A percentile compares a stretch with the other conserved stretches of the same genome.
phyloP scores from a whole-genome alignment of 2,113 vertebrate species.

The Dasyornis broadbenti region DNA sequence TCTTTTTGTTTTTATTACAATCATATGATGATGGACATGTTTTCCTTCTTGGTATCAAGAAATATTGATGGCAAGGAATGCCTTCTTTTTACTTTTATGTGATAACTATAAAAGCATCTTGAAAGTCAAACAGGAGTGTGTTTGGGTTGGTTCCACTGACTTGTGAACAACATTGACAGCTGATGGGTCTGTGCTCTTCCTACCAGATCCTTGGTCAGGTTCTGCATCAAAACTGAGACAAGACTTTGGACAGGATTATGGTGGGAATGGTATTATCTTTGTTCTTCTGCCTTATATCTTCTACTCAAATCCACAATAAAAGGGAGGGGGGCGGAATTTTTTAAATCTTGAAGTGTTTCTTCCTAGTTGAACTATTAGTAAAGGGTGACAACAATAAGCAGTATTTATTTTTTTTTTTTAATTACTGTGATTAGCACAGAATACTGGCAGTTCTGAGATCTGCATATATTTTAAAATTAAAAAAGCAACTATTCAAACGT shows the following conservation, averaged over 20 bases:
- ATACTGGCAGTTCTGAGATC: neutral
- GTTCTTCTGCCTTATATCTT: neutral
- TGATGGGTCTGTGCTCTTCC: neutral
- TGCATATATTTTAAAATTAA: neutral
- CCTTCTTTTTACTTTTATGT: neutral
- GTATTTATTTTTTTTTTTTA: neutral
- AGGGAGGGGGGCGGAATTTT: accelerated
- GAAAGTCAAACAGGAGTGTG: neutral
- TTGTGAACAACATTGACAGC: neutral
- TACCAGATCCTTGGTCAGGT: neutral
- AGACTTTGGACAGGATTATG: neutral
- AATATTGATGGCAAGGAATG: neutral
- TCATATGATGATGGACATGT: neutral
- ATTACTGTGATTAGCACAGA: neutral
- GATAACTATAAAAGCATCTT: neutral
- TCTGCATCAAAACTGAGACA: neutral
- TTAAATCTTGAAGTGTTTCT: neutral
- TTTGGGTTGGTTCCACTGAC: neutral
- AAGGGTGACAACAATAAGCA: neutral
- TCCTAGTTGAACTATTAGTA: neutral
- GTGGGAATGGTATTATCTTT: neutral
- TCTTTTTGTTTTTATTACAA: neutral
- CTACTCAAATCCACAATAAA: neutral
- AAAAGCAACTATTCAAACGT: neutral
- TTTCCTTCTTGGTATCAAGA: neutral